Evolutionary conservation across 2,888 invertebrate genomes (phyloP).

Genomic region (Galerucella nymphaeae): DNA sequence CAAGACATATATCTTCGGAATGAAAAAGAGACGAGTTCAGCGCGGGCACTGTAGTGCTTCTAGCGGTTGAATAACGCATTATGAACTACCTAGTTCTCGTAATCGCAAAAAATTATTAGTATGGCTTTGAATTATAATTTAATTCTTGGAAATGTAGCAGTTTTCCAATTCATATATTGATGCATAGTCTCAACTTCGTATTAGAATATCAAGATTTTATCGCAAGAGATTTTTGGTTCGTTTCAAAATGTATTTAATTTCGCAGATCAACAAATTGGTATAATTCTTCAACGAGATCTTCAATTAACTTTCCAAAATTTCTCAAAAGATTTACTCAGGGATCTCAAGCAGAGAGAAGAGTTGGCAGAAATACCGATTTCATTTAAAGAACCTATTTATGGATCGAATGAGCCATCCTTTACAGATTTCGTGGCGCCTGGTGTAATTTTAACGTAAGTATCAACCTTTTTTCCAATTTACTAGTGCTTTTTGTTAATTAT

Average conservation of each 20-base stretch:
- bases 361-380: slow-evolving; percentile 90
- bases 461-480: background rate
- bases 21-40: no score
- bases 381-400: slow-evolving; percentile 90
- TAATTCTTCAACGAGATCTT: slow-evolving; percentile 87
- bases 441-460: slow-evolving; percentile 88
- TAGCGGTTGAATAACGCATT: no score
- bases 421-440: slow-evolving; percentile 97
- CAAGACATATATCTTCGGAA: no score
- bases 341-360: slow-evolving; percentile 84
- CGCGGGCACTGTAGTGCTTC: no score
- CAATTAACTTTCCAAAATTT: slow-evolving; percentile 89
- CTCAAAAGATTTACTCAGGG: slow-evolving; percentile 77
- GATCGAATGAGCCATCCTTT: slow-evolving; percentile 89
- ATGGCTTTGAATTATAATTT: no score
- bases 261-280: slow-evolving; percentile 90
- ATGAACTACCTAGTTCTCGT: no score
- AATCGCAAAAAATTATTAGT: no score
- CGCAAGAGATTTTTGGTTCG: background rate
- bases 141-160: no score
- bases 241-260: slow-evolving; percentile 4
- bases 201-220: no score
- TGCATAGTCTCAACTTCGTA: no score
- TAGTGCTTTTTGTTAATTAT: no score
- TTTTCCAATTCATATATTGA: no score